phyloP scores from a whole-genome alignment of 1,140 invertebrate genomes.

The Pomacea maculata region DNA sequence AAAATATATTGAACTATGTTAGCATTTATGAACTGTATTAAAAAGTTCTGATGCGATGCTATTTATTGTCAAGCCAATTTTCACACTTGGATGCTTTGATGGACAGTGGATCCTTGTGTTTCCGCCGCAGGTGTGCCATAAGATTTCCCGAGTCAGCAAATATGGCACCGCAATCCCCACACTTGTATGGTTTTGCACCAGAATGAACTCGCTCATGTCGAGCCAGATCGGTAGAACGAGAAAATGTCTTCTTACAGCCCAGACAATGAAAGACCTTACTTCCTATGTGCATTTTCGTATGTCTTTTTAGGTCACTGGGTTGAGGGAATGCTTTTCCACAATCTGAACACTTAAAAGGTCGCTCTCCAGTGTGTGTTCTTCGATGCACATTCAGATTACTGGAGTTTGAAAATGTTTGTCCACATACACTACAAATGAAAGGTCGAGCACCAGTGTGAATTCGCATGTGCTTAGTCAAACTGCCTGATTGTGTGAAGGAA shows the following conservation, averaged over 20 bases:
- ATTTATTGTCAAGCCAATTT: too few relatives aligned
- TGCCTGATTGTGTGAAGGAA: constrained; percentile 84
- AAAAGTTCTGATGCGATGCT: too few relatives aligned
- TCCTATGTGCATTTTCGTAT: constrained; percentile 11
- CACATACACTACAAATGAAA: constrained; percentile 58
- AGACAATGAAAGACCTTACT: constrained; percentile 10
- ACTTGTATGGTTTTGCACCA: neutral
- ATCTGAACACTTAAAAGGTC: constrained; percentile 78
- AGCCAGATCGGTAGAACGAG: neutral
- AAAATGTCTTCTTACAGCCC: constrained; percentile 13
- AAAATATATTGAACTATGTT: too few relatives aligned
- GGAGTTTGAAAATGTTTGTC: constrained; percentile 58
- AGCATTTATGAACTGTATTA: too few relatives aligned
- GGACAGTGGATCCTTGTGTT: too few relatives aligned
- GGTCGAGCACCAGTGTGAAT: constrained; percentile 68
- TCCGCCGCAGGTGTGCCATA: neutral
- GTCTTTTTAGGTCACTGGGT: constrained; percentile 25
- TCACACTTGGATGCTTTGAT: too few relatives aligned
- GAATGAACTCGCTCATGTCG: neutral
- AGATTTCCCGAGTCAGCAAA: neutral
- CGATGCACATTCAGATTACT: constrained; percentile 10
- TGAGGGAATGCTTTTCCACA: constrained; percentile 72
- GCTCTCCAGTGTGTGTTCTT: constrained; percentile 6
- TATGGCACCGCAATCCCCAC: neutral
- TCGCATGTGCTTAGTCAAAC: constrained; percentile 76